phyloP scores from a whole-genome alignment of 2,888 invertebrate genomes.

The Lysandra coridon region DNA sequence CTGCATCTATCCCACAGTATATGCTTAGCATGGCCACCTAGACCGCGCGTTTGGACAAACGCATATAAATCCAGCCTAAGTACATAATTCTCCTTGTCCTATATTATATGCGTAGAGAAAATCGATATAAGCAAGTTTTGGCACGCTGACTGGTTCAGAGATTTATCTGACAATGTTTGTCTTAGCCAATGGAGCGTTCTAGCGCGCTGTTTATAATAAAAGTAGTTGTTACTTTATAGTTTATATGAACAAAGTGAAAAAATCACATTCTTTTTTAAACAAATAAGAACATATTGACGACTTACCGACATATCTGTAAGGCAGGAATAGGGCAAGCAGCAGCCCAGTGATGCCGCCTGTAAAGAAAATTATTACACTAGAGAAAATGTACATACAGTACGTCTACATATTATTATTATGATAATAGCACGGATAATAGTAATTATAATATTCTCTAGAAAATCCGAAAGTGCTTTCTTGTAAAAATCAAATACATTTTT shows the following conservation, averaged over 20 bases:
- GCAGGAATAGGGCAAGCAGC: slow-evolving; percentile 58
- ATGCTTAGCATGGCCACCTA: no score
- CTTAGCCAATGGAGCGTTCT: neutral
- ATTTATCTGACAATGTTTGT: neutral
- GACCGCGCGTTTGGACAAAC: no score
- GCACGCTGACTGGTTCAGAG: neutral
- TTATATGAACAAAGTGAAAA: neutral
- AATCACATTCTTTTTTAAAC: no score
- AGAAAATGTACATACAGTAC: neutral
- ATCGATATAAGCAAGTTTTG: neutral
- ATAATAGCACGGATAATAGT: no score
- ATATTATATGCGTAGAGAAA: neutral
- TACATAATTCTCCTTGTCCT: no score
- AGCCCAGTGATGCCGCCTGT: slow-evolving; percentile 63
- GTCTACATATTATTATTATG: neutral
- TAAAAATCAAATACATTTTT: no score
- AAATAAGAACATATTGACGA: neutral
- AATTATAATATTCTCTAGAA: no score
- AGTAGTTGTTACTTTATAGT: no score
- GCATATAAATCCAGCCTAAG: no score
- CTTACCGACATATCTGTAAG: slow-evolving; percentile 69
- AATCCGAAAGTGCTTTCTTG: no score
- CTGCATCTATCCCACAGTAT: no score
- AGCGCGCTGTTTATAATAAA: neutral
- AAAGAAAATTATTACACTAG: neutral